Evolutionary conservation across 64 coral and sea anemone species (phyloP).

Genomic region (Dendronephthya gigantea): DNA sequence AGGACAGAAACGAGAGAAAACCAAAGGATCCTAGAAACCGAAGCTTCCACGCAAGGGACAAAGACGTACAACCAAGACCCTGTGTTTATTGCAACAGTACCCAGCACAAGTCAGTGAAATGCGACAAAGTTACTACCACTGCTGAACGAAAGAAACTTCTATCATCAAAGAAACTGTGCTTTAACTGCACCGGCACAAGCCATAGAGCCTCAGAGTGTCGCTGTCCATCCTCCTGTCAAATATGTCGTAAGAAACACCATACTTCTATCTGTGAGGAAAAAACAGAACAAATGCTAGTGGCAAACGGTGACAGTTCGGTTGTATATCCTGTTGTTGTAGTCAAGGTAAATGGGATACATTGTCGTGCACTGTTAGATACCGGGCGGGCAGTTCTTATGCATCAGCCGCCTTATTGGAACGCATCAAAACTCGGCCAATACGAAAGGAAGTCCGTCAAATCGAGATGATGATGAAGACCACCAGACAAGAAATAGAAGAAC

Average conservation of each 20-base stretch:
- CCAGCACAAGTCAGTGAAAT: constrained; percentile 28
- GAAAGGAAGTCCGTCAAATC: neutral
- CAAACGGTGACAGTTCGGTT: neutral
- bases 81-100: constrained; percentile 31
- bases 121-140: constrained; percentile 5
- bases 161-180: neutral
- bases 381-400: constrained; percentile 30
- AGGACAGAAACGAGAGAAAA: neutral
- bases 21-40: neutral
- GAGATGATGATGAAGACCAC: neutral
- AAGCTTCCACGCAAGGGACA: constrained; percentile 22
- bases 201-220: neutral
- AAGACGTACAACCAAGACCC: constrained; percentile 6
- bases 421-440: neutral
- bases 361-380: constrained; percentile 21
- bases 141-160: neutral
- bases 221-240: neutral
- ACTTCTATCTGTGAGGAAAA: neutral
- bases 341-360: neutral
- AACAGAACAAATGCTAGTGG: neutral
- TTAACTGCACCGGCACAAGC: constrained; percentile 3
- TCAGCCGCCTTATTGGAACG: constrained; percentile 3
- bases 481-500: neutral
- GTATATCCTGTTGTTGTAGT: constrained; percentile 21
- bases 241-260: neutral